Evolutionary conservation across 2,888 invertebrate genomes (phyloP).

Genomic region (Lymantria dispar): DNA sequence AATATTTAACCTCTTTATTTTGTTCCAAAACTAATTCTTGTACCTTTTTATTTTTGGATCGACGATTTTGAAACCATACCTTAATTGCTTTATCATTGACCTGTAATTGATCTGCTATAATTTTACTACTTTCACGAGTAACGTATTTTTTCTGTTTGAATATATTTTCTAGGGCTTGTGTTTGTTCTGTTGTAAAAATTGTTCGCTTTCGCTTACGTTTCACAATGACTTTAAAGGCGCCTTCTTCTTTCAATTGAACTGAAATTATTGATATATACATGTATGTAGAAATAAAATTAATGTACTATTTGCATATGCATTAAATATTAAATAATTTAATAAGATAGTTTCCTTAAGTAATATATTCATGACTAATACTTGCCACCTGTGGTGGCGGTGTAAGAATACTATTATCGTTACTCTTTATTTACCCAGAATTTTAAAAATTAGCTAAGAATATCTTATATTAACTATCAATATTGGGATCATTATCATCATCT

Average conservation of each 20-base stretch:
- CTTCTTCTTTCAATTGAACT: background rate
- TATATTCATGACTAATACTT: no score
- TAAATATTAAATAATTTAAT: no score
- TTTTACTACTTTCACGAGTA: background rate
- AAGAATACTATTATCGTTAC: no score
- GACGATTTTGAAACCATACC: conserved; percentile 2
- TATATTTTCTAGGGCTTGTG: background rate
- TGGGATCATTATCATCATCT: no score
- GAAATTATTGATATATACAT: background rate
- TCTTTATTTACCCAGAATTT: no score
- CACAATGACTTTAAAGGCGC: background rate
- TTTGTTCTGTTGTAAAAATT: background rate
- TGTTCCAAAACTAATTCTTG: background rate
- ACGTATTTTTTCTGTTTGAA: background rate
- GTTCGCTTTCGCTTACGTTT: background rate
- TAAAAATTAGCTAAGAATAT: no score
- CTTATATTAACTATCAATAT: no score
- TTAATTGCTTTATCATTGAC: background rate
- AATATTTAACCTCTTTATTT: background rate
- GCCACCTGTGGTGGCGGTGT: no score
- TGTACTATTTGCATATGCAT: background rate
- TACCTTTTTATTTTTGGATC: background rate
- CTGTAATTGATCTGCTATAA: background rate
- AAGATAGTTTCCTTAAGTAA: no score
- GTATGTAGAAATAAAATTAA: background rate